These are phyloP conservation scores for Harpagus bidentatus DNA, from an alignment of 2,113 vertebrate genomes.

Conservation along the genomic window DNA sequence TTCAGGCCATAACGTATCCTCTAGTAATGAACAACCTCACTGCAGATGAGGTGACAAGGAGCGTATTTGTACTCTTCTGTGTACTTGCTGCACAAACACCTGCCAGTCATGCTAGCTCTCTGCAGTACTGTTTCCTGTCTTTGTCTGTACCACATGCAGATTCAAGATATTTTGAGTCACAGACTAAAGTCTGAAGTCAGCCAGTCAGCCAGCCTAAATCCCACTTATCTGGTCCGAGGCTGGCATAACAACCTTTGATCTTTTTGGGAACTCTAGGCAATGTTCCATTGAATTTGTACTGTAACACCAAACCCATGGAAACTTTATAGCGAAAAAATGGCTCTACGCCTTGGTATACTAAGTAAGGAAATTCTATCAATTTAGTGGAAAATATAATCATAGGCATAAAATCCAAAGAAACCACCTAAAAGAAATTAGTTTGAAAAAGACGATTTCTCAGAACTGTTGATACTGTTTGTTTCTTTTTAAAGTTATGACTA, in stretches of 20 bases:
- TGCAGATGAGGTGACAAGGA: not conserved
- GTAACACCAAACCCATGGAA: not conserved
- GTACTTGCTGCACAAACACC: not conserved
- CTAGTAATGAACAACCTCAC: not conserved
- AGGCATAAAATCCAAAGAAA: not conserved
- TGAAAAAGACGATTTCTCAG: not conserved
- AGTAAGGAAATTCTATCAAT: not conserved
- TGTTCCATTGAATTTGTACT: not conserved
- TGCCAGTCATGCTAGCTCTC: fast-evolving
- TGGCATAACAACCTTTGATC: not conserved
- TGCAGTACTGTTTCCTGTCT: not conserved
- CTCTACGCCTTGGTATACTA: not conserved
- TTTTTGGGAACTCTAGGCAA: not conserved
- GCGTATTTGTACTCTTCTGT: not conserved
- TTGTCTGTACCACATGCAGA: not conserved
- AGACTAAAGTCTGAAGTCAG: not conserved
- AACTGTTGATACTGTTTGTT: not conserved
- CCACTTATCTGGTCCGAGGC: not conserved
- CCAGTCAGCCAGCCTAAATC: not conserved
- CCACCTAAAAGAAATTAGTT: not conserved
- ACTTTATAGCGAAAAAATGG: not conserved
- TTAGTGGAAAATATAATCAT: not conserved
- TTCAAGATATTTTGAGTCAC: not conserved
- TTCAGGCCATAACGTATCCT: not conserved
- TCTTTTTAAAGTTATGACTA: not conserved